Conservation (phyloP, 2,113 vertebrate genomes). For the Spea bombifrons region DNA sequence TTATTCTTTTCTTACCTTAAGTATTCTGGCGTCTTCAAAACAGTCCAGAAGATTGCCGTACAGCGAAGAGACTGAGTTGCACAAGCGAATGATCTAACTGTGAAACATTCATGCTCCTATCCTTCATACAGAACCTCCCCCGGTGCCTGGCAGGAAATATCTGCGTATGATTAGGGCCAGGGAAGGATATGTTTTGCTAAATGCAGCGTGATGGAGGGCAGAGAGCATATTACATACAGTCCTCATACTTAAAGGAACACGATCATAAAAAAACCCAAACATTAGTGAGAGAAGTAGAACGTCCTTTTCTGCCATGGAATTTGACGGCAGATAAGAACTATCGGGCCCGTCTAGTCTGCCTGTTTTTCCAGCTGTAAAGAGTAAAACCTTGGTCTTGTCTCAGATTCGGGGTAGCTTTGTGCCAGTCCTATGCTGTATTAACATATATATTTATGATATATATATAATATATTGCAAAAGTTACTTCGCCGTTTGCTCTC, state of each 20-base stretch:
- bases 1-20: conserved; percentile 5
- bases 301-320: too few relatives aligned
- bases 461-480: too few relatives aligned
- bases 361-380: too few relatives aligned
- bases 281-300: too few relatives aligned
- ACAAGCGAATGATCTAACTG: conserved; percentile 6
- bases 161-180: not conserved
- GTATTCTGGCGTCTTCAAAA: not conserved
- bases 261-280: not conserved
- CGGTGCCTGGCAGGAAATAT: conserved; percentile 30
- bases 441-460: too few relatives aligned
- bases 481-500: too few relatives aligned
- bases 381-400: too few relatives aligned
- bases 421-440: too few relatives aligned
- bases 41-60: not conserved
- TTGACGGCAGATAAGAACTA: too few relatives aligned
- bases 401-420: too few relatives aligned
- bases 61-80: not conserved
- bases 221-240: conserved; percentile 5
- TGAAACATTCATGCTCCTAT: not conserved
- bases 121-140: conserved; percentile 25
- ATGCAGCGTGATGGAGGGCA: conserved; percentile 5
- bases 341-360: too few relatives aligned
- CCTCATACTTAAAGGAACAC: not conserved
- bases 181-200: conserved; percentile 17